A percentile compares a stretch with the other conserved stretches of the same genome.
Conservation (phyloP, 2,113 vertebrate species). For the Panurus biarmicus region DNA sequence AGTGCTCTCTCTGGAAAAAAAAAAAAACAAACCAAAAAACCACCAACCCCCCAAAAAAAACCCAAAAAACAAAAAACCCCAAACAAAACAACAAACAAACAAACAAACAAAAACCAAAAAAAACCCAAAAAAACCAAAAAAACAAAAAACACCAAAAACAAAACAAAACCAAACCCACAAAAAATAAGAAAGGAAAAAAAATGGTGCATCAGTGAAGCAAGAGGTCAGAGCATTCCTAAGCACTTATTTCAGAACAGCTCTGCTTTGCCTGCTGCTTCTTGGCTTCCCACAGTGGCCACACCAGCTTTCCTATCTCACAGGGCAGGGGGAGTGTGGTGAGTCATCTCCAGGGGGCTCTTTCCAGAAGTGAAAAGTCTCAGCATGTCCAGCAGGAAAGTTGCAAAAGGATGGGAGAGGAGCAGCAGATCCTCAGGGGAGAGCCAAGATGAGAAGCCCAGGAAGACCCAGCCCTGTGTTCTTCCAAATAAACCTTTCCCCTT, state of each 20-base stretch:
- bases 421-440: background rate
- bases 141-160: background rate
- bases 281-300: constrained; percentile 9
- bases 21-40: too few relatives aligned
- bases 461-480: background rate
- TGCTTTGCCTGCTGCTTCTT: constrained; percentile 16
- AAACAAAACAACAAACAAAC: background rate
- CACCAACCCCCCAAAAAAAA: background rate
- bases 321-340: background rate
- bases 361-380: background rate
- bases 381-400: background rate
- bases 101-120: too few relatives aligned
- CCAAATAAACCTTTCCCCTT: background rate
- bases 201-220: background rate
- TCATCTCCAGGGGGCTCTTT: background rate
- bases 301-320: background rate
- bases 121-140: background rate
- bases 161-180: background rate
- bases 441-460: background rate
- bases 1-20: background rate
- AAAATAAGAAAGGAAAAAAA: background rate
- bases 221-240: constrained; percentile 62
- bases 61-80: background rate
- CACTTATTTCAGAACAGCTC: constrained; percentile 44
- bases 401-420: background rate